Evolutionary conservation across 2,888 invertebrate genomes (phyloP).

Genomic region (Cecidostiba fungosa): DNA sequence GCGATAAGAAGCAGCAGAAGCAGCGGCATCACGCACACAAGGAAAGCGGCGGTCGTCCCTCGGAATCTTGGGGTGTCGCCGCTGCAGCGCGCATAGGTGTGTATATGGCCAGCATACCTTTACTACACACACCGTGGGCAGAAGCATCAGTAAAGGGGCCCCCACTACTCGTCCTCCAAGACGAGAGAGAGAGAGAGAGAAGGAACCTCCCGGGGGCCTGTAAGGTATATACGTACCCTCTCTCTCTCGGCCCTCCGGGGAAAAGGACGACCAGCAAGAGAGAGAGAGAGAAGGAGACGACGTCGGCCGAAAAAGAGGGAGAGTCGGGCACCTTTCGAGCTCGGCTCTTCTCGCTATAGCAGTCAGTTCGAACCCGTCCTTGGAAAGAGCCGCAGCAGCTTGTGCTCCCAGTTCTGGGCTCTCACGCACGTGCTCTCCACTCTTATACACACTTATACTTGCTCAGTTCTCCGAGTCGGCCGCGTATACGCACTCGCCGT

Average conservation of each 20-base stretch:
- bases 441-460: neutral
- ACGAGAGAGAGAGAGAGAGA: constrained; percentile 41
- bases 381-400: constrained; percentile 77
- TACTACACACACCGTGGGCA: constrained; percentile 7
- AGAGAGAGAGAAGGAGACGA: constrained; percentile 29
- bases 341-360: constrained; percentile 62
- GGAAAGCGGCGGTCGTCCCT: constrained; percentile 14
- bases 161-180: constrained; percentile 59
- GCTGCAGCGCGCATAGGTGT: neutral
- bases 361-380: constrained; percentile 80
- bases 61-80: constrained; percentile 31
- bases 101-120: neutral
- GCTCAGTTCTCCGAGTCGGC: neutral
- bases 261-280: constrained; percentile 67
- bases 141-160: constrained; percentile 4
- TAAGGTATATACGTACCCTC: neutral
- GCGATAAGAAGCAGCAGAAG: constrained; percentile 51
- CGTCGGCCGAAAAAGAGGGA: constrained; percentile 18
- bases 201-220: neutral
- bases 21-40: constrained; percentile 3
- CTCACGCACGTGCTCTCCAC: neutral
- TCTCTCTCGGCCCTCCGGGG: constrained; percentile 52
- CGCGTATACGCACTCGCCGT: too few relatives aligned
- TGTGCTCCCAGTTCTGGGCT: constrained; percentile 52
- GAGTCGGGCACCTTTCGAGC: constrained; percentile 58